Conservation (phyloP, 1,140 invertebrate species). For the Cotesia typhae region DNA sequence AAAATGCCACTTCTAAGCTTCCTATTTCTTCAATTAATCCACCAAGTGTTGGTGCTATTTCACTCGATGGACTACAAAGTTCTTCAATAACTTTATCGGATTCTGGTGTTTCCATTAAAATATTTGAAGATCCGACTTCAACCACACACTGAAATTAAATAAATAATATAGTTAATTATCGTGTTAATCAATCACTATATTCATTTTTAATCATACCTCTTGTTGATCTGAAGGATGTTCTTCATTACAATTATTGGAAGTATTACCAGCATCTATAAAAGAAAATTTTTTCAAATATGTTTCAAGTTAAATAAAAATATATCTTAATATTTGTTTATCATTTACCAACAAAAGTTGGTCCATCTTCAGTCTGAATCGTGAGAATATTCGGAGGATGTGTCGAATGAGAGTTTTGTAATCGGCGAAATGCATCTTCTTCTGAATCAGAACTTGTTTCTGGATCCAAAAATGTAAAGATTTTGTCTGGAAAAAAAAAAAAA, state of each 20-base stretch:
- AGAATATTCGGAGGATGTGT: conserved; percentile 59
- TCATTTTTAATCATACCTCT: conserved; percentile 48
- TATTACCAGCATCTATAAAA: conserved; percentile 48
- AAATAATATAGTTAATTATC: background rate
- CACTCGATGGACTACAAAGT: conserved; percentile 48
- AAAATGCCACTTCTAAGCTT: conserved; percentile 84
- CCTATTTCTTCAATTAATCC: conserved; percentile 70
- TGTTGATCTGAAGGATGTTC: conserved; percentile 56
- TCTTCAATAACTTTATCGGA: conserved; percentile 57
- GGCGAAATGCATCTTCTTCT: conserved; percentile 77
- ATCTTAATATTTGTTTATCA: background rate
- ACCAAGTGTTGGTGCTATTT: conserved; percentile 54
- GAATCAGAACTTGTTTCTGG: conserved; percentile 77
- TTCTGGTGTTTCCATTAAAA: conserved; percentile 57
- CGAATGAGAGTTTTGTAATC: conserved; percentile 65
- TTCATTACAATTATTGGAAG: conserved; percentile 51
- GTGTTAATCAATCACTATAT: background rate
- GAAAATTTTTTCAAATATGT: conserved; percentile 2
- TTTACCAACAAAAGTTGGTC: conserved; percentile 50
- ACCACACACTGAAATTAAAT: conserved; percentile 57
- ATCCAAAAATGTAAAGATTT: conserved; percentile 60
- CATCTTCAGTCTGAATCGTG: conserved; percentile 62
- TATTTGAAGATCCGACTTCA: conserved; percentile 57
- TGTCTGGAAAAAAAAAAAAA: conserved; percentile 47
- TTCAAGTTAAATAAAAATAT: background rate